Conservation (phyloP, 2,797 vertebrate species). For the Etheostoma perlongum region DNA sequence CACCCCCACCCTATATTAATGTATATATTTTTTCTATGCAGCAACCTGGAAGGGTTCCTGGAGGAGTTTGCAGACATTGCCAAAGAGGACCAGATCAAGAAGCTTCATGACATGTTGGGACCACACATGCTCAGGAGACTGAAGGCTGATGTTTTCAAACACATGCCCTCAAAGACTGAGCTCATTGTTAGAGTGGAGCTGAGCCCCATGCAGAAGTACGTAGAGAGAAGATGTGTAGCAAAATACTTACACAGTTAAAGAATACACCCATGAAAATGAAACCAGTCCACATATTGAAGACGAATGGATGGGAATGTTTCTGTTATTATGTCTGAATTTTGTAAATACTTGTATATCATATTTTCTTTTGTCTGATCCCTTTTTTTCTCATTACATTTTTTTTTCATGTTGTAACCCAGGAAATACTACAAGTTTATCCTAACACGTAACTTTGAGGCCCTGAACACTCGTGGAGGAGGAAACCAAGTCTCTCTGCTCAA, state of each 20-base stretch:
- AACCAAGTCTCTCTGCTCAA: conserved; percentile 98
- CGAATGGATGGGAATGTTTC: background rate
- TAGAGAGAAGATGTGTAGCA: background rate
- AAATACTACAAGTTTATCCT: conserved; percentile 99
- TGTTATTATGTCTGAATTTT: background rate
- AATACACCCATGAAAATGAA: background rate
- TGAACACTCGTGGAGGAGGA: conserved; percentile 97
- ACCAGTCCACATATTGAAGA: background rate
- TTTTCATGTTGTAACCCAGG: conserved; percentile 74
- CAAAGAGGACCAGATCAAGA: conserved; percentile 99
- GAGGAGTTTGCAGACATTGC: conserved; percentile 99
- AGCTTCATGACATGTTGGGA: conserved; percentile 98
- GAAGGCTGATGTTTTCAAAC: conserved; percentile 99
- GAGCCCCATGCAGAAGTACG: conserved; percentile 98
- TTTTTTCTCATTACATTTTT: background rate
- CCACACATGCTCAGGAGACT: conserved; percentile 98
- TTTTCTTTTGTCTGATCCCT: background rate
- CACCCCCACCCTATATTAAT: background rate
- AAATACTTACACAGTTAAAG: background rate
- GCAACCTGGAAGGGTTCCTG: conserved; percentile 97
- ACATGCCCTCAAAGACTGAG: conserved; percentile 99
- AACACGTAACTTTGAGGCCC: conserved; percentile 97
- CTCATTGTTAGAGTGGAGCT: conserved; percentile 97
- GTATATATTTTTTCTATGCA: conserved; percentile 59
- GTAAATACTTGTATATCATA: background rate